Evolutionary conservation across 2,113 vertebrate species (phyloP).

Genomic region (Oxyura jamaicensis): DNA sequence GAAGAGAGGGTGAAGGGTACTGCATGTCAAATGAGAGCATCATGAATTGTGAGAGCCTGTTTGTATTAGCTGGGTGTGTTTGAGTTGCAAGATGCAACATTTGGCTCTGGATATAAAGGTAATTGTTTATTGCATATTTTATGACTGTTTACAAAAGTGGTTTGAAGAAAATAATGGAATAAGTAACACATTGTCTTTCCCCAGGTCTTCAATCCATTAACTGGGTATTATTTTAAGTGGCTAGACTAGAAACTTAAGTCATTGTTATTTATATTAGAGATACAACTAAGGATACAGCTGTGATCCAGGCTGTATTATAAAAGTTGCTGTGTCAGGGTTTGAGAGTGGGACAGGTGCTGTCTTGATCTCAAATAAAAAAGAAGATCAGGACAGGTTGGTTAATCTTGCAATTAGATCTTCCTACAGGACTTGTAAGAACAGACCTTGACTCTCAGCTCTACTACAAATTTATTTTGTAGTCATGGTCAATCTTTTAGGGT

Average conservation of each 20-base stretch:
- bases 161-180: conserved; percentile 32
- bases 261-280: conserved; percentile 42
- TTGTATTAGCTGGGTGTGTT: background rate
- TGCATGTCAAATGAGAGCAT: background rate
- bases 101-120: conserved; percentile 48
- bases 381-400: background rate
- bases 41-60: background rate
- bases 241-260: conserved; percentile 16
- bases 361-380: conserved; percentile 28
- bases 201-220: conserved; percentile 18
- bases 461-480: background rate
- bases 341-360: background rate
- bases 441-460: background rate
- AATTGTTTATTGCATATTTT: conserved; percentile 35
- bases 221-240: background rate
- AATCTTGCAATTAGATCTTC: background rate
- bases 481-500: background rate
- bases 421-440: background rate
- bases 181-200: background rate
- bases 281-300: background rate
- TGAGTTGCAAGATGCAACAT: background rate
- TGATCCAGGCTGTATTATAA: background rate
- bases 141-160: conserved; percentile 24
- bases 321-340: conserved; percentile 18
- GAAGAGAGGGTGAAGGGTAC: background rate